Conservation (phyloP, 2,113 vertebrate species). For the Piprites chloris region DNA sequence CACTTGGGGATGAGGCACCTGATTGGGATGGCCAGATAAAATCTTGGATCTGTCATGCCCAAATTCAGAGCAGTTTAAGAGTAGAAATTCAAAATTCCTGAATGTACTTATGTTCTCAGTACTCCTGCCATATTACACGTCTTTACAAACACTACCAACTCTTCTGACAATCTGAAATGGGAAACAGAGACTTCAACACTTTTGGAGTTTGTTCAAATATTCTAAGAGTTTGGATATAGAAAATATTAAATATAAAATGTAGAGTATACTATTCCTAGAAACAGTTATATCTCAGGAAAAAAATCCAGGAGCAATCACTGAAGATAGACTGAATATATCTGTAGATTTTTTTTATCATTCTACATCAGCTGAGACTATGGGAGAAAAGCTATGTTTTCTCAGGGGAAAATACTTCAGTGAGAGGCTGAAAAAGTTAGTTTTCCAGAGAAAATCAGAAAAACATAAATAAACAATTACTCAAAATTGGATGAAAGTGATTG, state of each 20-base stretch:
- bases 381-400: background rate
- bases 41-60: background rate
- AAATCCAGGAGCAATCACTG: background rate
- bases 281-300: background rate
- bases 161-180: background rate
- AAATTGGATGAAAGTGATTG: background rate
- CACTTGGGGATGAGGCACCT: background rate
- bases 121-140: background rate
- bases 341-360: background rate
- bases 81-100: background rate
- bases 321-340: background rate
- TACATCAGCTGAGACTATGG: background rate
- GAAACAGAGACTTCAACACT: background rate
- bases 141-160: background rate
- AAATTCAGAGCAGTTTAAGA: background rate
- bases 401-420: background rate
- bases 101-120: background rate
- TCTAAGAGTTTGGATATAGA: background rate
- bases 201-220: background rate
- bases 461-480: conserved; percentile 25
- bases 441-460: background rate
- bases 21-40: background rate
- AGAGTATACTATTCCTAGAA: background rate
- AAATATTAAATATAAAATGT: background rate
- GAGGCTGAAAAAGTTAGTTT: background rate